A percentile compares a stretch with the other conserved stretches of the same genome.
phyloP scores from a whole-genome alignment of 2,797 vertebrate species.

The Acrossocheilus fasciatus region DNA sequence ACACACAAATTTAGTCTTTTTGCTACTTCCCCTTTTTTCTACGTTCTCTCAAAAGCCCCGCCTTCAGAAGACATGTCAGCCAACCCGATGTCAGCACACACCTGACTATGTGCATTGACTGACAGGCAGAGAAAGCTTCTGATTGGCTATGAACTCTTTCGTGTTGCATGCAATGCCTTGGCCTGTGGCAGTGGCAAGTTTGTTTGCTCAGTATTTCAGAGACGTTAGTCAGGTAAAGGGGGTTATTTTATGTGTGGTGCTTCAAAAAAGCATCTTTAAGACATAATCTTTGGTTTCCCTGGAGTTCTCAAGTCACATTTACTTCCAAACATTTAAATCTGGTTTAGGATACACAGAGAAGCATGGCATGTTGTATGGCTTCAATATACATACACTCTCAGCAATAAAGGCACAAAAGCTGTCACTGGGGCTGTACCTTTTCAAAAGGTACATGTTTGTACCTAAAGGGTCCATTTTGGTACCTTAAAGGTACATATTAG shows the following conservation, averaged over 20 bases:
- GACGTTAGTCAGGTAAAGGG: neutral
- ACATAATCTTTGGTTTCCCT: neutral
- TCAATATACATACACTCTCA: neutral
- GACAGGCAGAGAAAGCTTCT: neutral
- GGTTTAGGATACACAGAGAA: neutral
- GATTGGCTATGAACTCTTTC: neutral
- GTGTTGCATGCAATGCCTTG: neutral
- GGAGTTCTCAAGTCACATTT: neutral
- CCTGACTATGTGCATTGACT: neutral
- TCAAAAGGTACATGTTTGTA: too few species aligned
- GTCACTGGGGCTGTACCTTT: too few species aligned
- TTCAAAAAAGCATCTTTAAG: neutral
- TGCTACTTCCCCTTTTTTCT: neutral
- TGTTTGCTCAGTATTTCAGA: neutral
- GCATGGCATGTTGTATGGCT: too few species aligned
- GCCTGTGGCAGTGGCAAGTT: neutral
- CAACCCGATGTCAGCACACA: slow-evolving; percentile 8
- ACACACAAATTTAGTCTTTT: neutral
- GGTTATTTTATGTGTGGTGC: neutral
- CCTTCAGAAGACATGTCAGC: neutral
- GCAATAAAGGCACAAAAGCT: too few species aligned
- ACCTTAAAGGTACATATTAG: too few species aligned
- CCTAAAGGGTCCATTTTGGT: too few species aligned
- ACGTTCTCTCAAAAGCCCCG: neutral
- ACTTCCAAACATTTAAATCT: neutral